phyloP scores from a whole-genome alignment of 2,113 vertebrate species.

The Marcusenius ussheri region DNA sequence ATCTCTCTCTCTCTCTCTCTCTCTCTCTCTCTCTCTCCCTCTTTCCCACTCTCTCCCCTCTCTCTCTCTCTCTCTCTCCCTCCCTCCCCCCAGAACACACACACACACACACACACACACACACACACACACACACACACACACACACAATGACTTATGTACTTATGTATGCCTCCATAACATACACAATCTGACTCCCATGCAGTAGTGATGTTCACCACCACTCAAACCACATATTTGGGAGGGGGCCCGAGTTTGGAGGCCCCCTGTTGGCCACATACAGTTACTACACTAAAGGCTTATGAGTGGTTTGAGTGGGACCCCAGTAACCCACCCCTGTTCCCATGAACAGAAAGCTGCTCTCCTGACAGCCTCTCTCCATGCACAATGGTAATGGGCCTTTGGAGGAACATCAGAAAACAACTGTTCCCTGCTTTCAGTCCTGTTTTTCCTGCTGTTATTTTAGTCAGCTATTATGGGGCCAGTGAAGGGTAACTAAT shows the following conservation, averaged over 20 bases:
- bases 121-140: background rate
- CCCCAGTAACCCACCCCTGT: background rate
- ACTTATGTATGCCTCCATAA: background rate
- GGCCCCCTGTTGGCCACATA: background rate
- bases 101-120: too few relatives aligned
- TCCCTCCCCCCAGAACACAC: too few relatives aligned
- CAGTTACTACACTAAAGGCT: background rate
- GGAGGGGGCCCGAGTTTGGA: background rate
- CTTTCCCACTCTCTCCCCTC: too few relatives aligned
- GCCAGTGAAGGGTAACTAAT: slow-evolving; percentile 6
- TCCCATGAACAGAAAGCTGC: background rate
- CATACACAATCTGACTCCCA: background rate
- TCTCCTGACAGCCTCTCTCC: background rate
- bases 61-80: too few relatives aligned
- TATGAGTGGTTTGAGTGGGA: background rate
- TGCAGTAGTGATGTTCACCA: background rate
- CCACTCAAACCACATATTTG: background rate
- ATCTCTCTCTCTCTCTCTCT: background rate
- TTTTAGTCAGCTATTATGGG: background rate
- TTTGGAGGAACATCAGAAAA: background rate
- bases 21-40: background rate
- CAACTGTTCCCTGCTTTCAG: background rate
- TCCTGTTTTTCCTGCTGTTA: background rate
- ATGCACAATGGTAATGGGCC: background rate
- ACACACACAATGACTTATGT: background rate